Evolutionary conservation across 2,113 vertebrate genomes (phyloP).

Genomic region (Noturus placidus): DNA sequence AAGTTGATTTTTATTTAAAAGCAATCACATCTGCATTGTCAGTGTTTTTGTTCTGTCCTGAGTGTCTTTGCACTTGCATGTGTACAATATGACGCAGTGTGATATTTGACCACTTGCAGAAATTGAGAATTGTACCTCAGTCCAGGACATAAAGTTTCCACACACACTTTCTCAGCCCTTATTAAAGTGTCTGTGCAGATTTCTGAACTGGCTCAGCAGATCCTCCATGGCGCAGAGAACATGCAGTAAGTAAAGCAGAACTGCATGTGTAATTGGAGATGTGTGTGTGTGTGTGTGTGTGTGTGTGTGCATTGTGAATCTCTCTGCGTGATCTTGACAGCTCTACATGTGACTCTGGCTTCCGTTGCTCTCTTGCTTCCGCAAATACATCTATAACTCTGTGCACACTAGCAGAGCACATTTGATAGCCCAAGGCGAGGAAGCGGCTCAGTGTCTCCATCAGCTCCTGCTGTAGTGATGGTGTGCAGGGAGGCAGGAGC

Average conservation of each 20-base stretch:
- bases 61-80: background rate
- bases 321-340: conserved; percentile 62
- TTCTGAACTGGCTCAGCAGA: background rate
- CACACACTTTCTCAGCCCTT: background rate
- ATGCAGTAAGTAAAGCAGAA: background rate
- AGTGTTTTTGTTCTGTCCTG: background rate
- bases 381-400: conserved; percentile 59
- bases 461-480: conserved; percentile 61
- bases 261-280: background rate
- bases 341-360: conserved; percentile 75
- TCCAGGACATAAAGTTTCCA: background rate
- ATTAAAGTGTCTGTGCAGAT: background rate
- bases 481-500: conserved; percentile 63
- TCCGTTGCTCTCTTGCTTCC: conserved; percentile 75
- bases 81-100: background rate
- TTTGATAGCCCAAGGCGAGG: conserved; percentile 22
- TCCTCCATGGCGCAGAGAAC: background rate
- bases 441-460: conserved; percentile 7
- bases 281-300: background rate
- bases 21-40: background rate
- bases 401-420: conserved; percentile 38
- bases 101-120: background rate
- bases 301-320: background rate
- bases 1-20: background rate
- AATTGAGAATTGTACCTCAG: background rate